Conservation (phyloP, 2,797 vertebrate species). For the Galagoides demidoff region DNA sequence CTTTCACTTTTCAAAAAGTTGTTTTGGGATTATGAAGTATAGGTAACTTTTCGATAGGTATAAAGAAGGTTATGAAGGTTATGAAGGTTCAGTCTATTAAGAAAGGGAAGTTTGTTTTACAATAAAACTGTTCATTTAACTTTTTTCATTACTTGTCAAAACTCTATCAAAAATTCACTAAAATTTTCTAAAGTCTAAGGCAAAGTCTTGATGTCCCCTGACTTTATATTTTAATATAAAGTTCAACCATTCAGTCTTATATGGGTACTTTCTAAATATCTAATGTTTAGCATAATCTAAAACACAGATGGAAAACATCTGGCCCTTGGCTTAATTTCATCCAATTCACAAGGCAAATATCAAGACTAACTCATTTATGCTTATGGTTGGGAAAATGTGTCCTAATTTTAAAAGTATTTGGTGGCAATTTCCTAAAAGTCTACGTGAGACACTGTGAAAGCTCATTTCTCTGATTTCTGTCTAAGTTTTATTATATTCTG, state of each 20-base stretch:
- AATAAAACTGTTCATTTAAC: conserved; percentile 31
- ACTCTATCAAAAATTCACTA: conserved; percentile 44
- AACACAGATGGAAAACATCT: conserved; percentile 46
- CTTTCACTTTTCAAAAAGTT: conserved; percentile 53
- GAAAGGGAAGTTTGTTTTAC: conserved; percentile 27
- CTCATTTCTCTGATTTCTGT: conserved; percentile 38
- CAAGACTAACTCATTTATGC: conserved; percentile 46
- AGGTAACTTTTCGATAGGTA: too few species aligned
- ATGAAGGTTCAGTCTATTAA: conserved; percentile 15
- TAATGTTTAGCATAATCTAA: conserved; percentile 17
- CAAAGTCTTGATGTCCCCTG: not conserved
- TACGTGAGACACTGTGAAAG: not conserved
- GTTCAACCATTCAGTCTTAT: not conserved
- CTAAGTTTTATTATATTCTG: not conserved
- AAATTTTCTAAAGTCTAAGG: conserved; percentile 31
- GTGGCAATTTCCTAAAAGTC: conserved; percentile 45
- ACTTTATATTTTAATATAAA: conserved; percentile 23
- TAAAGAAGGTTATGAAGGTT: not conserved
- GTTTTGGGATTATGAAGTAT: not conserved
- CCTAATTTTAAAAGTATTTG: conserved; percentile 67
- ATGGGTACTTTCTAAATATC: conserved; percentile 31
- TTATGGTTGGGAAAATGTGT: conserved; percentile 47
- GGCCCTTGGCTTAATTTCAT: conserved; percentile 56
- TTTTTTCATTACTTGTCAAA: conserved; percentile 65
- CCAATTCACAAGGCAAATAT: conserved; percentile 34